phyloP scores from a whole-genome alignment of 2,797 vertebrate species.

The Nannoperca obscura region DNA sequence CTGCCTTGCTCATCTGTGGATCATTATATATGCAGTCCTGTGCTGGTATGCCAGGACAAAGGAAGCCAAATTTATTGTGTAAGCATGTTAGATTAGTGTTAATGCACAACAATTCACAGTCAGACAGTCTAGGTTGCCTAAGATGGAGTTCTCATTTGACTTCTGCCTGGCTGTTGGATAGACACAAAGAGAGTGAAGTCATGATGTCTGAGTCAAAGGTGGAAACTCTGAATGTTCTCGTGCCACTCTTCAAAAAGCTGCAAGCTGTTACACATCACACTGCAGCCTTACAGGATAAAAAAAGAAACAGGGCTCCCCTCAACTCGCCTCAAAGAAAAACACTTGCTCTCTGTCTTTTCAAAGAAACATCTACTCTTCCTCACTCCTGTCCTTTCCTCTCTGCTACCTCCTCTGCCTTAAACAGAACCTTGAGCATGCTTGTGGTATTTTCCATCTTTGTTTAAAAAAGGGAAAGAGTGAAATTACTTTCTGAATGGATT shows the following conservation, averaged over 20 bases:
- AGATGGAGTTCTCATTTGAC: slow-evolving; percentile 50
- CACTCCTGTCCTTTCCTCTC: slow-evolving; percentile 7
- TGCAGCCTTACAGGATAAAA: slow-evolving; percentile 74
- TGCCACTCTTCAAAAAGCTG: slow-evolving; percentile 82
- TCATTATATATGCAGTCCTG: slow-evolving; percentile 36
- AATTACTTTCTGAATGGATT: slow-evolving; percentile 53
- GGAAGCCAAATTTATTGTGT: slow-evolving; percentile 32
- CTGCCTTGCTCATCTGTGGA: slow-evolving; percentile 50
- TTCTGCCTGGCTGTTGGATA: slow-evolving; percentile 27
- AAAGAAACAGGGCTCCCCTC: slow-evolving; percentile 70
- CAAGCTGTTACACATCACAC: slow-evolving; percentile 83
- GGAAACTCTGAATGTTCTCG: slow-evolving; percentile 89
- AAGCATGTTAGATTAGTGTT: slow-evolving; percentile 27
- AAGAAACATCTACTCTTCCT: slow-evolving; percentile 47
- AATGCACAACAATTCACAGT: slow-evolving; percentile 21
- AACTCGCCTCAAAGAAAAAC: slow-evolving; percentile 35
- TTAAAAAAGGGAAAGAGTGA: slow-evolving; percentile 45
- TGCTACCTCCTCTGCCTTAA: slow-evolving; percentile 34
- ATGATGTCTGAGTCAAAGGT: slow-evolving; percentile 80
- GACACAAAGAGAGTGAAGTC: slow-evolving; percentile 40
- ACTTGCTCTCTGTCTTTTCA: slow-evolving; percentile 50
- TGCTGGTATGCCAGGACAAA: slow-evolving; percentile 13
- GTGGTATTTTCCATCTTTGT: slow-evolving; percentile 78
- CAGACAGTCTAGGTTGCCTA: slow-evolving; percentile 32
- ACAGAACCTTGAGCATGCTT: slow-evolving; percentile 45